Conservation (phyloP, 2,797 vertebrate species). For the Trematomus bernacchii region DNA sequence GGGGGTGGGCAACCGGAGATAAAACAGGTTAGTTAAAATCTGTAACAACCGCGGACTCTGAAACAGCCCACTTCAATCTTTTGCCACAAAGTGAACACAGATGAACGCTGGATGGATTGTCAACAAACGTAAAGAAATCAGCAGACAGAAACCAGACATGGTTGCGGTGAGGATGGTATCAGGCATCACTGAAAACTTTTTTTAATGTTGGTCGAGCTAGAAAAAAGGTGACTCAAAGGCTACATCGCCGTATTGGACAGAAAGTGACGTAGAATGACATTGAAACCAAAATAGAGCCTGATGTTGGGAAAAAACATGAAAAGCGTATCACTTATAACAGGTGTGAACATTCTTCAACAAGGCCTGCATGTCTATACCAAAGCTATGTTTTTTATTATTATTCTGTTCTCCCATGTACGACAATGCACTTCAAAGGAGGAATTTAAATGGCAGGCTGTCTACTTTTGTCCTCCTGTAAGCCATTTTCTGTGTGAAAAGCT, state of each 20-base stretch:
- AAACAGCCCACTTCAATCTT: slow-evolving; percentile 63
- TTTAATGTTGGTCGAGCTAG: not conserved
- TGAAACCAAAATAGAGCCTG: slow-evolving; percentile 24
- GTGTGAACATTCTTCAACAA: slow-evolving; percentile 25
- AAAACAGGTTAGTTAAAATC: slow-evolving; percentile 52
- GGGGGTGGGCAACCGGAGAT: slow-evolving; percentile 42
- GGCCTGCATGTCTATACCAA: not conserved
- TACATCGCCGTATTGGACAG: not conserved
- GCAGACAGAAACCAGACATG: slow-evolving; percentile 48
- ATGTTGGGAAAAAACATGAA: slow-evolving; percentile 15
- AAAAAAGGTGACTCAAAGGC: not conserved
- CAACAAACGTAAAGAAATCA: slow-evolving; percentile 51
- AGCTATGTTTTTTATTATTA: not conserved
- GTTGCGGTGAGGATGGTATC: slow-evolving; percentile 31
- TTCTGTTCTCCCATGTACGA: not conserved
- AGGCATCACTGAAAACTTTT: slow-evolving; percentile 21
- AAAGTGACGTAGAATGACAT: not conserved
- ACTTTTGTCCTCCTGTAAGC: slow-evolving; percentile 12
- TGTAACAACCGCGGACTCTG: slow-evolving; percentile 51
- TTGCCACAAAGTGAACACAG: slow-evolving; percentile 78
- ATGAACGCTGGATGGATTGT: slow-evolving; percentile 60
- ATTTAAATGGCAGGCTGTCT: slow-evolving; percentile 17
- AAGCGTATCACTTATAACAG: slow-evolving; percentile 19
- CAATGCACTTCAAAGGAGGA: not conserved
- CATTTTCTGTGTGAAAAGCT: slow-evolving; percentile 22